Percentiles rank a stretch among this genome's conserved stretches.
Evolutionary conservation across 2,888 invertebrate genomes (phyloP).

Genomic region (Sepiola atlantica): DNA sequence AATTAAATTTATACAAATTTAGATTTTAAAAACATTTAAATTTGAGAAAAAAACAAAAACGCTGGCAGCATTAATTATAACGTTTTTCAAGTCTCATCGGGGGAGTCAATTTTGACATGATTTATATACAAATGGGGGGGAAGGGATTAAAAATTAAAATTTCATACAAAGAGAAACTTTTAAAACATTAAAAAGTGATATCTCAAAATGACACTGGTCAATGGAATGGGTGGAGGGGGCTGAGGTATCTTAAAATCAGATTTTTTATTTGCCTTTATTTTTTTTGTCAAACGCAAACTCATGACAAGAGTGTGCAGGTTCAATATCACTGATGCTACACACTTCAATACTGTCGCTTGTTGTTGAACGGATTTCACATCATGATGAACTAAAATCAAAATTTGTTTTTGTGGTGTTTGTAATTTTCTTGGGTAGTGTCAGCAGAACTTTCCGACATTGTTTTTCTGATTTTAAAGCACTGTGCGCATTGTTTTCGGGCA

Average conservation of each 20-base stretch:
- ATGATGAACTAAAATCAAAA: slow-evolving; percentile 37
- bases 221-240: neutral
- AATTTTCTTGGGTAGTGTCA: slow-evolving; percentile 41
- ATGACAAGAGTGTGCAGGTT: neutral
- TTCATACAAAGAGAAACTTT: neutral
- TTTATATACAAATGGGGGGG: neutral
- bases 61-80: neutral
- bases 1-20: slow-evolving; percentile 8
- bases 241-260: slow-evolving; percentile 4
- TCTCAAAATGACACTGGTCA: neutral
- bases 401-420: slow-evolving; percentile 40
- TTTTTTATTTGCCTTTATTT: neutral
- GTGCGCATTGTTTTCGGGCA: slow-evolving; percentile 36
- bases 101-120: slow-evolving; percentile 11
- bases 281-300: neutral
- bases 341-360: neutral
- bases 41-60: neutral
- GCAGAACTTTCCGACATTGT: slow-evolving; percentile 40
- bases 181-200: neutral
- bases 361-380: slow-evolving; percentile 19
- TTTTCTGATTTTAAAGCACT: neutral
- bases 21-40: neutral
- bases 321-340: slow-evolving; percentile 20
- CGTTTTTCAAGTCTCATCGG: neutral
- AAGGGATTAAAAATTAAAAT: neutral